A percentile compares a stretch with the other conserved stretches of the same genome.
These are phyloP conservation scores for Tortrix viridana DNA, from an alignment of 2,888 invertebrate species.

Conservation along the genomic window DNA sequence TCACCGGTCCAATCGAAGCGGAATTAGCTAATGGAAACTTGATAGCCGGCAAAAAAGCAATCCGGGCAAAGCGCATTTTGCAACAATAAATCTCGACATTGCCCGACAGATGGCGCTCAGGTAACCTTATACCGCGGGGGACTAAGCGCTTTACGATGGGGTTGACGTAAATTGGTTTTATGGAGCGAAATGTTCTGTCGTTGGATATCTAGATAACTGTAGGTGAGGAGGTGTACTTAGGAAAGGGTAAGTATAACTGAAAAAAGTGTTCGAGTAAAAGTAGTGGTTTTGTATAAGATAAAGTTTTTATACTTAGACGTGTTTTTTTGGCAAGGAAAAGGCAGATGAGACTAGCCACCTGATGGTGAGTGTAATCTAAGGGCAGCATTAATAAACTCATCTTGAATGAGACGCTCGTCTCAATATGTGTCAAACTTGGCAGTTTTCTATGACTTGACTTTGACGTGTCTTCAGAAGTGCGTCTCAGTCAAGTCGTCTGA, in stretches of 20 bases:
- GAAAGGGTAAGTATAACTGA: background rate
- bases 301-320: no score
- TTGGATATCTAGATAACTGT: background rate
- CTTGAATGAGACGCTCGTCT: no score
- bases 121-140: slow-evolving; percentile 68
- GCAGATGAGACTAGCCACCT: no score
- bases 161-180: slow-evolving; percentile 20
- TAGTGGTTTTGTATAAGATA: no score
- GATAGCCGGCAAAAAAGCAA: slow-evolving; percentile 80
- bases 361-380: no score
- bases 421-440: no score
- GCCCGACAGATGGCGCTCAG: slow-evolving; percentile 80
- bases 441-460: no score
- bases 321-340: no score
- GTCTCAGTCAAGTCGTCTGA: no score
- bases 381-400: no score
- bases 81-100: slow-evolving; percentile 77
- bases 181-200: slow-evolving; percentile 9
- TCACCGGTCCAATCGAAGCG: slow-evolving; percentile 69
- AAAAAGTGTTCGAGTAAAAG: no score
- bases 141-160: slow-evolving; percentile 49
- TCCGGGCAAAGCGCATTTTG: slow-evolving; percentile 72
- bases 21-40: slow-evolving; percentile 84
- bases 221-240: slow-evolving; percentile 11
- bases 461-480: no score